Evolutionary conservation across 2,113 vertebrate genomes (phyloP), one percentile per base, ranked within the genome.

Genomic region (Sinocyclocheilus grahami): DNA sequence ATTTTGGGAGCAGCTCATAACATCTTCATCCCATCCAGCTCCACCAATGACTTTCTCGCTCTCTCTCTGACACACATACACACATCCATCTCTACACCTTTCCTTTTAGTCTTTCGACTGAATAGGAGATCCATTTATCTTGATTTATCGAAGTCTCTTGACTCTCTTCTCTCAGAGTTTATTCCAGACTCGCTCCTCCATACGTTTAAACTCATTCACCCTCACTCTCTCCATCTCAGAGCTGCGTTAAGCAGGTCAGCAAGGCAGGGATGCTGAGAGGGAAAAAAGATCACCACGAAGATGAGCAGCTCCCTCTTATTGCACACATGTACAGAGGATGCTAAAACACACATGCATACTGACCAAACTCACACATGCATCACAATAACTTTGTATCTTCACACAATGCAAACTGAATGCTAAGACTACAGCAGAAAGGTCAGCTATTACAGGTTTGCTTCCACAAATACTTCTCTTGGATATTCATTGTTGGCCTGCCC

Each of bases 181-280:
- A 69, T 79, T 78, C 67, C 81, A 72, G 81, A 33, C 27, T 83
- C 48, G 12, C 42, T 71, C 27, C 65, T 83, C 46, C 16, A 53
- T 53, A n/a, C 48, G 1, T 58, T 72, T 22, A 83, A 72, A 85
- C 75, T 18, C 55, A 78, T 37, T 78, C 77, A 78, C 67, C 69
- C 86, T 89, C 83, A 82, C 86, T 88, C 86, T 86, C 58, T 83
- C 78, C 78, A 55, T 79, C 72, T 87, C 80, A 74, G 22, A 39
- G 78, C 83, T 85, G 67, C 3, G 27, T 82, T 85, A 85, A 88
- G 78, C 88, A 86, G 88, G 85, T 89, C 88, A 86, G 77, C 67
- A 67, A 72, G 65, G 69, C 67, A 80, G 77, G 69, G 78, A 84
- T 88, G 87, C 60, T 88, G 58, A 78, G 71, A 86, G 37, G 58